Evolutionary conservation across 2,888 invertebrate species (phyloP).

Genomic region (Eupithecia subumbrata): DNA sequence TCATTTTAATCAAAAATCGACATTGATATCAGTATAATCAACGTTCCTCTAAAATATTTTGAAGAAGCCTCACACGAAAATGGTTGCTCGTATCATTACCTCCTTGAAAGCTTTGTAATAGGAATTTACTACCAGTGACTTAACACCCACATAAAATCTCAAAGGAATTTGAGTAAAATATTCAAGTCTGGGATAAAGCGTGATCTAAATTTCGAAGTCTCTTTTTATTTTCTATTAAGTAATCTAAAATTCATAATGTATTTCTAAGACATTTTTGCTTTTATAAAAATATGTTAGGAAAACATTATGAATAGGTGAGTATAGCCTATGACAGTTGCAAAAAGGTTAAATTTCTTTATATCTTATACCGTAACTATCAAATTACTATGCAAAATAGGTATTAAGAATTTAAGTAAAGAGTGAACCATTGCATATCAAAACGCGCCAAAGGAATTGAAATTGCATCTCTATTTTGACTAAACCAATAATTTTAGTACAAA

Average conservation of each 20-base stretch:
- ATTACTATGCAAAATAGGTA: too few relatives aligned
- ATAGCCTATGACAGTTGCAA: not conserved
- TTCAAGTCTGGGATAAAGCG: conserved; percentile 37
- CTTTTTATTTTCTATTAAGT: not conserved
- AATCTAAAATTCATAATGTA: not conserved
- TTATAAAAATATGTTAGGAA: not conserved
- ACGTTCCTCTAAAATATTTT: conserved; percentile 12
- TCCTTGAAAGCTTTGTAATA: conserved; percentile 16
- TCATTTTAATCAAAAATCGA: not conserved
- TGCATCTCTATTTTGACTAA: not conserved
- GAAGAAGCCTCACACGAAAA: conserved; percentile 4
- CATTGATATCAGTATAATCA: not conserved
- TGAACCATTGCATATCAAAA: not conserved
- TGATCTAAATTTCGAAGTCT: not conserved
- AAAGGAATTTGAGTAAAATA: conserved; percentile 37
- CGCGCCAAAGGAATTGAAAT: not conserved
- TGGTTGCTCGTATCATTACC: conserved; percentile 15
- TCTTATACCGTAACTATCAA: too few relatives aligned
- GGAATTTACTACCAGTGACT: conserved; percentile 14
- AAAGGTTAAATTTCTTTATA: not conserved
- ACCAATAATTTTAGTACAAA: not conserved
- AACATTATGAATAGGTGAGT: not conserved
- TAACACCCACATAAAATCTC: conserved; percentile 18
- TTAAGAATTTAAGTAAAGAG: too few relatives aligned
- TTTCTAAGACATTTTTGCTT: too few relatives aligned